Percentiles rank a stretch among this genome's conserved stretches.
phyloP scores from a whole-genome alignment of 1,140 invertebrate species.

The Dermatophagoides farinae region DNA sequence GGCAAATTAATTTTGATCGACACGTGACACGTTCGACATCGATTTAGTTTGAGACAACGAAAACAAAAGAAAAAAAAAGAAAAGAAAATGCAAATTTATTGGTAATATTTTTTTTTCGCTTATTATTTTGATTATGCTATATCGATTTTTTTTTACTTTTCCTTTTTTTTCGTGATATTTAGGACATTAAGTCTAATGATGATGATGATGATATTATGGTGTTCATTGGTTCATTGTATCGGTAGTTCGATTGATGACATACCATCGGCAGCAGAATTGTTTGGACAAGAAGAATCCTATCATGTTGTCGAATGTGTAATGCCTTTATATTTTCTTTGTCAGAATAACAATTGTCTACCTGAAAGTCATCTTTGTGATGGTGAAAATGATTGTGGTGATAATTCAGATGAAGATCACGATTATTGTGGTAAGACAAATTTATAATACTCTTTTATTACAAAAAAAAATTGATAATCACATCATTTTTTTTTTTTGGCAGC shows the following conservation, averaged over 20 bases:
- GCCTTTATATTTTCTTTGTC: conserved; percentile 8
- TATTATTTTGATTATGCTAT: no score
- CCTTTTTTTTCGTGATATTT: no score
- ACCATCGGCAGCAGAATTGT: neutral
- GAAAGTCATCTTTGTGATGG: conserved; percentile 11
- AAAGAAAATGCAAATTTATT: no score
- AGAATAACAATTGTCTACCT: conserved; percentile 8
- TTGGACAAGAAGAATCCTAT: conserved; percentile 5
- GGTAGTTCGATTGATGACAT: no score
- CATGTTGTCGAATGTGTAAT: conserved; percentile 4
- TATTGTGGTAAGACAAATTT: neutral
- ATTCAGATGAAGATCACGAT: conserved; percentile 1
- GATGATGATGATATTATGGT: neutral
- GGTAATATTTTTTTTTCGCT: no score
- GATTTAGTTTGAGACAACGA: no score
- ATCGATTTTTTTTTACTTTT: no score
- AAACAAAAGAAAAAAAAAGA: no score
- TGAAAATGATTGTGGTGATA: conserved; percentile 9
- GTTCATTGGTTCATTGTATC: no score
- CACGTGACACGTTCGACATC: no score
- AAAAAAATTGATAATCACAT: neutral
- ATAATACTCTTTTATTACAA: neutral
- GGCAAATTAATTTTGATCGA: no score
- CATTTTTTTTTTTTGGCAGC: neutral
- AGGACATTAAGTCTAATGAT: no score